A percentile compares a stretch with the other conserved stretches of the same genome.
These are phyloP conservation scores for Hirudo medicinalis DNA, from an alignment of 1,140 invertebrate species.

Conservation along the genomic window DNA sequence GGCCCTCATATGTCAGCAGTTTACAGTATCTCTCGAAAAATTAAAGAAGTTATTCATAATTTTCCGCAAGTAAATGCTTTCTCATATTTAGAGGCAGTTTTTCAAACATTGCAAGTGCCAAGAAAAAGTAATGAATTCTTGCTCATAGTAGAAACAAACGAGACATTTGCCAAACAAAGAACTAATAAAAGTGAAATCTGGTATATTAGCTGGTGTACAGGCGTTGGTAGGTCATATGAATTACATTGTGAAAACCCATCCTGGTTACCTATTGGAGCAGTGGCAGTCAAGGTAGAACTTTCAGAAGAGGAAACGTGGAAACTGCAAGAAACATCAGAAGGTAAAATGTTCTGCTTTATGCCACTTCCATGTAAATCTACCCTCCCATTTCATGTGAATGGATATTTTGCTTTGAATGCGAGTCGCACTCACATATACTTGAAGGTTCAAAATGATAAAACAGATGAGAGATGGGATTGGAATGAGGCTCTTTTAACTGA, in stretches of 20 bases:
- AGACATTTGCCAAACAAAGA: neutral
- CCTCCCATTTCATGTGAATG: constrained; percentile 28
- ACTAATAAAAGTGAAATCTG: constrained; percentile 2
- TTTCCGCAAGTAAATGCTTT: no score
- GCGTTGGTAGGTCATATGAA: constrained; percentile 3
- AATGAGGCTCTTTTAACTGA: constrained; percentile 26
- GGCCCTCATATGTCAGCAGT: neutral
- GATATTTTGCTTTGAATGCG: constrained; percentile 27
- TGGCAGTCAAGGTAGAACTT: constrained; percentile 18
- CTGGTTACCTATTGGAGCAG: constrained; percentile 23
- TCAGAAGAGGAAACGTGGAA: neutral
- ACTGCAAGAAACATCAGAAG: neutral
- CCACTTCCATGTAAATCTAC: constrained; percentile 26
- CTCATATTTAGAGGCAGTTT: no score
- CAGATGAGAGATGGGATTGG: constrained; percentile 23
- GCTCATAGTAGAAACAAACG: neutral
- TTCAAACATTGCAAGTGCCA: no score
- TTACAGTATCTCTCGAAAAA: constrained; percentile 11
- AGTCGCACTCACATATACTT: constrained; percentile 23
- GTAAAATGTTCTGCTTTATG: constrained; percentile 26
- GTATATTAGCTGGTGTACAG: constrained; percentile 17
- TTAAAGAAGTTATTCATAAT: no score
- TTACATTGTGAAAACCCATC: neutral
- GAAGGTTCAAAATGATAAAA: constrained; percentile 25
- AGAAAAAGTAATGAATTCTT: no score